A percentile compares a stretch with the other conserved stretches of the same genome.
Evolutionary conservation across 2,888 invertebrate genomes (phyloP).

Genomic region (Andrena dorsata): DNA sequence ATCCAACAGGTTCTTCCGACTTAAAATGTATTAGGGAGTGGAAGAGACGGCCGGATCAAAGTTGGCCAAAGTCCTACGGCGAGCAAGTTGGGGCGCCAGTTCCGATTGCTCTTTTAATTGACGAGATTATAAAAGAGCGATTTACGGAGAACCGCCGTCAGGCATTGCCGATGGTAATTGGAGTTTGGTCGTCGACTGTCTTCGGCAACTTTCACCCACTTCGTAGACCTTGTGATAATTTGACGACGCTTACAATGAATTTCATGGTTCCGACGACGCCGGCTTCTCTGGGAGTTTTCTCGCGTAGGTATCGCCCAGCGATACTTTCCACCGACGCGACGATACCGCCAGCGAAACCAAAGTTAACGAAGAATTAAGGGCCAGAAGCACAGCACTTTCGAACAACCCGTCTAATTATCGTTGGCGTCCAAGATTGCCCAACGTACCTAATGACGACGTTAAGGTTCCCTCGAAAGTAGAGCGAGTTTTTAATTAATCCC

Average conservation of each 20-base stretch:
- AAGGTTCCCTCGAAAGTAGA: slow-evolving; percentile 14
- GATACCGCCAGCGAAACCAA: too few relatives aligned
- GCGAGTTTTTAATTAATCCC: slow-evolving; percentile 48
- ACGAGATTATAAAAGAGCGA: slow-evolving; percentile 60
- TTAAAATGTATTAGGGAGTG: slow-evolving; percentile 48
- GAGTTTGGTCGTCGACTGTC: slow-evolving; percentile 62
- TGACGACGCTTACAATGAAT: slow-evolving; percentile 26
- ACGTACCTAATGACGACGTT: slow-evolving; percentile 9
- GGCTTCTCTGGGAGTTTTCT: background rate
- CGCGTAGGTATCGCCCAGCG: too few relatives aligned
- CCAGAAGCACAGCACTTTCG: background rate
- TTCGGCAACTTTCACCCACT: slow-evolving; percentile 64
- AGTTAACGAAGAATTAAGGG: too few relatives aligned
- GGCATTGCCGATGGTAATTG: slow-evolving; percentile 62
- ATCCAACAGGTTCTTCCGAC: slow-evolving; percentile 63
- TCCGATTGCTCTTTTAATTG: slow-evolving; percentile 72
- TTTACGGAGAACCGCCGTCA: slow-evolving; percentile 43
- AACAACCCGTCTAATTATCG: slow-evolving; percentile 23
- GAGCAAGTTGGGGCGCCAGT: slow-evolving; percentile 45
- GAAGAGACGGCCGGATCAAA: slow-evolving; percentile 55
- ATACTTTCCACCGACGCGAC: too few relatives aligned
- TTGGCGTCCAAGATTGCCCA: slow-evolving; percentile 18
- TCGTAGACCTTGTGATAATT: slow-evolving; percentile 41
- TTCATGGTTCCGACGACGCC: background rate
- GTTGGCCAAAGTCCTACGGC: slow-evolving; percentile 57